Evolutionary conservation across 1,140 invertebrate species (phyloP).

Genomic region (Nylanderia fulva): DNA sequence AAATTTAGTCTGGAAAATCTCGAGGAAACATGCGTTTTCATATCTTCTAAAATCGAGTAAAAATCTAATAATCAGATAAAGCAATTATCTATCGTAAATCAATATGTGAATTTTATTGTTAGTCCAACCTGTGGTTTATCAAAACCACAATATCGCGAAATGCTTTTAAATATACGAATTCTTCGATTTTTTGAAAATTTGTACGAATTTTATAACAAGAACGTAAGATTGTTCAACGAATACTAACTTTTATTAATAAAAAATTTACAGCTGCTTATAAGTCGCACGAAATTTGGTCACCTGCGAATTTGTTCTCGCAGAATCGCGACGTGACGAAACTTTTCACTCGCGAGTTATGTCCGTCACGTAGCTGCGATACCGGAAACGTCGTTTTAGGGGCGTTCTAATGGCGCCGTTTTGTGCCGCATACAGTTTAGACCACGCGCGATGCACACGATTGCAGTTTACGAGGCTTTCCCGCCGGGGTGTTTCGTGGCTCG

Average conservation of each 20-base stretch:
- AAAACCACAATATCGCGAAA: neutral
- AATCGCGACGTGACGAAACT: slow-evolving; percentile 16
- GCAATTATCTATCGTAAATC: neutral
- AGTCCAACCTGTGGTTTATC: no score
- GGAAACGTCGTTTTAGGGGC: slow-evolving; percentile 16
- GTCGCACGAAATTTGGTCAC: neutral
- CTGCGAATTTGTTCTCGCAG: slow-evolving; percentile 19
- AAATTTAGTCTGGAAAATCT: neutral
- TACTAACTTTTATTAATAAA: neutral
- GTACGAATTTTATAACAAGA: neutral
- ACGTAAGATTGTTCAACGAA: neutral
- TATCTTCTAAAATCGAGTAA: neutral
- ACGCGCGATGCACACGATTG: slow-evolving; percentile 46
- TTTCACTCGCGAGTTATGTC: slow-evolving; percentile 45
- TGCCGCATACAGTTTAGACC: slow-evolving; percentile 21
- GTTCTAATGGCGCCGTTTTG: slow-evolving; percentile 46
- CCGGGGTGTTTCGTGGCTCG: slow-evolving; percentile 38
- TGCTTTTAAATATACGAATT: neutral
- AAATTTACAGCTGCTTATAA: neutral
- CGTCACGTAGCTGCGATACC: slow-evolving; percentile 51
- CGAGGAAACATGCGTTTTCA: neutral
- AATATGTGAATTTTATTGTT: neutral
- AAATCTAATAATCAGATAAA: neutral
- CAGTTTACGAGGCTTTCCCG: slow-evolving; percentile 36
- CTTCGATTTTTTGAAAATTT: neutral